Evolutionary conservation across 37 sponge, comb jelly and placozoan genomes (phyloP), one percentile per base, ranked within the genome.

Genomic region (Beroe forskalii): DNA sequence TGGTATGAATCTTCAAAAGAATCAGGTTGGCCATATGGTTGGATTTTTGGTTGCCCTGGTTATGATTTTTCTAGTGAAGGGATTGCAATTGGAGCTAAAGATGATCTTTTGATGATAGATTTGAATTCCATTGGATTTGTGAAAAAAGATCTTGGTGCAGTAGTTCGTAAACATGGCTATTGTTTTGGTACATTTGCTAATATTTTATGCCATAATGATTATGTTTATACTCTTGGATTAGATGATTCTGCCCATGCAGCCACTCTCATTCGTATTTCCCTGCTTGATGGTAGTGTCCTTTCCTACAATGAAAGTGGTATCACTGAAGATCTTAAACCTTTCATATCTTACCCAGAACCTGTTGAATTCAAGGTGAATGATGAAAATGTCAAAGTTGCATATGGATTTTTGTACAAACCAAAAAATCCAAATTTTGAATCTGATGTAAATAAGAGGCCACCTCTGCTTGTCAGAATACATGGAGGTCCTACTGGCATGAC

Each of bases 81-180:
- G 40, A 80, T 80, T 43, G 86, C 42, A 14, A 80, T 80, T 80
- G 86, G 55, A 27, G 86, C 86, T 1, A 80, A 80, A 37, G 86
- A 80, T 23, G 35, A 44, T 80, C 27, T 80, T 1, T 3, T 80
- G 31, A 3, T 80, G 28, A 27, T 80, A 20, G 72, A 69, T 35
- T 32, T 1, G 19, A 38, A 80, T 44, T 4, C 37, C 35, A 20
- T 14, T 6, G 40, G 40, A n/a, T 42, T 12, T 20, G 30, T 44
- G 48, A 38, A 38, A 24, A 80, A 41, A 3, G 55, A 80, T 80
- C 86, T 80, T 12, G 27, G 30, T 22, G 24, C 9, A 30, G 1
- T 80, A 0, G 27, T 43, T 1, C 37, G 44, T 1, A 44, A 42
- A 20, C 20, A 41, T 38, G 86, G 86, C n/a, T 80, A 80, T 48